These are phyloP conservation scores for Urocynchramus pylzowi DNA, from an alignment of 2,113 vertebrate genomes.

Conservation along the genomic window DNA sequence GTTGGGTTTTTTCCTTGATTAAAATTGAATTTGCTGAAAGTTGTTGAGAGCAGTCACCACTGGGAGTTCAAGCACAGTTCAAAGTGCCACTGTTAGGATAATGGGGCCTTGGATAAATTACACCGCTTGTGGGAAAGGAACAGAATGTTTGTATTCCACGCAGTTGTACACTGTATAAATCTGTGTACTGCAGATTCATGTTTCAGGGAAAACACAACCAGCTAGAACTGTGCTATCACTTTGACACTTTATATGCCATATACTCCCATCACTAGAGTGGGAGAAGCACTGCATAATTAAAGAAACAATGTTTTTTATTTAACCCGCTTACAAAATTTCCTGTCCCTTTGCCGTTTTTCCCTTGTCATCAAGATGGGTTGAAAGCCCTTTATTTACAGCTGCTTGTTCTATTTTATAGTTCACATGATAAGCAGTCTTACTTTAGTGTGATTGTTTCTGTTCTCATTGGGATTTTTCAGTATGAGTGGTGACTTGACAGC, in stretches of 20 bases:
- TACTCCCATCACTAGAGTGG: not conserved
- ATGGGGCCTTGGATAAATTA: slow-evolving; percentile 64
- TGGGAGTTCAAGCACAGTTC: slow-evolving; percentile 69
- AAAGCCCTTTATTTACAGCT: not conserved
- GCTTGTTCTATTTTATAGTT: not conserved
- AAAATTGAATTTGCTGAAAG: slow-evolving; percentile 34
- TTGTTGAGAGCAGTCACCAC: slow-evolving; percentile 6
- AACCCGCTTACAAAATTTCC: not conserved
- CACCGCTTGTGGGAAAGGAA: slow-evolving; percentile 75
- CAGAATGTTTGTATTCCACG: slow-evolving; percentile 71
- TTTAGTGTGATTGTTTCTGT: not conserved
- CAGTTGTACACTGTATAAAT: slow-evolving; percentile 33
- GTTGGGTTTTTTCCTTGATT: not conserved
- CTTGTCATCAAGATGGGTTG: not conserved
- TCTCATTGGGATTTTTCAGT: not conserved
- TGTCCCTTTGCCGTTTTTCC: not conserved
- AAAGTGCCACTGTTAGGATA: slow-evolving; percentile 61
- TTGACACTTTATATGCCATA: not conserved
- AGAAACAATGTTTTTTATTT: not conserved
- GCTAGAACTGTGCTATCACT: not conserved
- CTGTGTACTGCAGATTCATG: slow-evolving; percentile 22
- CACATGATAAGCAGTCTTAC: not conserved
- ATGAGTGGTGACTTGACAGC: not conserved
- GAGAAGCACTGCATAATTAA: not conserved
- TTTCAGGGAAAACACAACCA: slow-evolving; percentile 44